phyloP scores from a whole-genome alignment of 2,888 invertebrate genomes.

The Endomychus coccineus region DNA sequence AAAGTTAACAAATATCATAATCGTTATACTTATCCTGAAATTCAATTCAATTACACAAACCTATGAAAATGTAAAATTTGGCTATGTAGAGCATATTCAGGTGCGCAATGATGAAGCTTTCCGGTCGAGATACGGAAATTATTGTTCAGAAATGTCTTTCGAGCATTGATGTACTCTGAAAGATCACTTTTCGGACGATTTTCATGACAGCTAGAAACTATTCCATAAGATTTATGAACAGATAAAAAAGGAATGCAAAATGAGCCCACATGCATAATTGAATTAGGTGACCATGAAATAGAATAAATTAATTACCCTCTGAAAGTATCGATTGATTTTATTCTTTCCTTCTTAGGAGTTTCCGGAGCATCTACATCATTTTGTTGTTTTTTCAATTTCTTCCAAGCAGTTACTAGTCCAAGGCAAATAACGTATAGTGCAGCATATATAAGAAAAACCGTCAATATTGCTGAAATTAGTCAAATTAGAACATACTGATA shows the following conservation, averaged over 20 bases:
- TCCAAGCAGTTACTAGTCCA: slow-evolving; percentile 20
- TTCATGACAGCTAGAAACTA: too few species aligned
- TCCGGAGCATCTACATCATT: slow-evolving; percentile 9
- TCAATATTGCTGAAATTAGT: slow-evolving; percentile 40
- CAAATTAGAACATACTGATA: slow-evolving; percentile 4
- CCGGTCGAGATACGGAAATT: too few species aligned
- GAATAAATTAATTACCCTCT: slow-evolving; percentile 55
- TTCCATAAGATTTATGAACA: too few species aligned
- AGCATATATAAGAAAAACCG: slow-evolving; percentile 38
- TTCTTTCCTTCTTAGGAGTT: slow-evolving; percentile 34
- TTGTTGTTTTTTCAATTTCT: slow-evolving; percentile 18
- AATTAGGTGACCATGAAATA: too few species aligned
- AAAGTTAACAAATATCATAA: slow-evolving; percentile 89
- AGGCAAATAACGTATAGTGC: slow-evolving; percentile 29
- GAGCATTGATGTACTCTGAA: too few species aligned
- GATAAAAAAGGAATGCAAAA: too few species aligned
- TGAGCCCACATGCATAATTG: too few species aligned
- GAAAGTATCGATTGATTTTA: slow-evolving; percentile 69
- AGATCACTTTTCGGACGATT: too few species aligned
- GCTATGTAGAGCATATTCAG: not conserved
- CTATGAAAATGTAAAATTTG: not conserved
- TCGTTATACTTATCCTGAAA: slow-evolving; percentile 65
- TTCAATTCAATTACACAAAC: not conserved
- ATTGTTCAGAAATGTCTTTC: too few species aligned
- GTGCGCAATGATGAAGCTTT: not conserved